These are phyloP conservation scores for Heteromormyrus szaboi DNA, from an alignment of 2,797 vertebrate species.

Conservation along the genomic window DNA sequence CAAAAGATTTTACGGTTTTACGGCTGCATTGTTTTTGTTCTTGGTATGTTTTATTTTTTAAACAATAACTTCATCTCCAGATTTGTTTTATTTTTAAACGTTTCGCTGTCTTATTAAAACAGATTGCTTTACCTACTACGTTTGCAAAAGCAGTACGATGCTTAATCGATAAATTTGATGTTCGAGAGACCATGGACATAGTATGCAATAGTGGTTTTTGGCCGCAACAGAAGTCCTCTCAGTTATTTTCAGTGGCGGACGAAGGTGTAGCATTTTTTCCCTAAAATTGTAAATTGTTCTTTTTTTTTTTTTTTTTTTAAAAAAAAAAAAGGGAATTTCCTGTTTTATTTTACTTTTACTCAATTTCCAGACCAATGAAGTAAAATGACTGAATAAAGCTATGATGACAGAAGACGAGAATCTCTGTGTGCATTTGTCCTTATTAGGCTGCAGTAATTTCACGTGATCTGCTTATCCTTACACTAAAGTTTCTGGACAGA, in stretches of 20 bases:
- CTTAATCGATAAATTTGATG: constrained; percentile 14
- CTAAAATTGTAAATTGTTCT: constrained; percentile 60
- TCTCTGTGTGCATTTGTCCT: background rate
- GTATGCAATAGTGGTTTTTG: constrained; percentile 28
- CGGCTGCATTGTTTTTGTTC: constrained; percentile 52
- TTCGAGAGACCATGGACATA: constrained; percentile 27
- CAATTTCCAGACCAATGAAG: constrained; percentile 53
- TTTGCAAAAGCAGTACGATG: constrained; percentile 64
- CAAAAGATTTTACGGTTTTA: constrained; percentile 33
- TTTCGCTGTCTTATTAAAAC: constrained; percentile 35
- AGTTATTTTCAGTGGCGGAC: constrained; percentile 19
- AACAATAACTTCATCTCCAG: constrained; percentile 38
- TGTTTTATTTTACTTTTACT: constrained; percentile 59
- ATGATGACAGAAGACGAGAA: constrained; percentile 53
- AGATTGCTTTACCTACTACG: constrained; percentile 27
- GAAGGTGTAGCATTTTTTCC: constrained; percentile 38
- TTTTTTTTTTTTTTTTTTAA: constrained; percentile 35
- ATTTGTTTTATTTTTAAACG: constrained; percentile 33
- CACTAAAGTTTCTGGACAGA: background rate
- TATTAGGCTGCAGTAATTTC: background rate
- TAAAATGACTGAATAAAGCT: constrained; percentile 69
- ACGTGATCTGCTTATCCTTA: background rate
- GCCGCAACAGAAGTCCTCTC: constrained; percentile 15
- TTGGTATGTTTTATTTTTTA: constrained; percentile 36
- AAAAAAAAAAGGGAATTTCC: constrained; percentile 69